These are phyloP conservation scores for Dicrostonyx torquatus DNA, from an alignment of 2,797 vertebrate species.

Conservation along the genomic window DNA sequence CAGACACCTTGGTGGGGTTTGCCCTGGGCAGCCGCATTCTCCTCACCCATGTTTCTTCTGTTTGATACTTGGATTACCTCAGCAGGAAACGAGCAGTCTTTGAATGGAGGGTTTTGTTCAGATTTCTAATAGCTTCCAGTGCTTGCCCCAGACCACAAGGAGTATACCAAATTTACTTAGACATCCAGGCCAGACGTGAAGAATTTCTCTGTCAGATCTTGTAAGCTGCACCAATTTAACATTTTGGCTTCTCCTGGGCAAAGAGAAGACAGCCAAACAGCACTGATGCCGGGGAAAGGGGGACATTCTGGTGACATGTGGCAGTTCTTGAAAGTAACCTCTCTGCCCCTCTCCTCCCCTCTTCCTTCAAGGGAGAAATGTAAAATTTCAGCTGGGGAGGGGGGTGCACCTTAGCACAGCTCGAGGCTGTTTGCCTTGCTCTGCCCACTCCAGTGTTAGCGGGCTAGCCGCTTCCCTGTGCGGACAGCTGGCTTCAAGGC, in stretches of 20 bases:
- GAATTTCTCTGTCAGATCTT: conserved; percentile 86
- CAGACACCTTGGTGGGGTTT: conserved; percentile 80
- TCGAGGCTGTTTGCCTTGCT: background rate
- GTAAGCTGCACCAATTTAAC: conserved; percentile 80
- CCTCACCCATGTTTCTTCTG: conserved; percentile 87
- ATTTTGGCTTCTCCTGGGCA: conserved; percentile 76
- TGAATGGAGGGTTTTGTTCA: conserved; percentile 93
- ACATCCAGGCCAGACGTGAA: conserved; percentile 85
- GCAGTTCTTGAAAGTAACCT: conserved; percentile 75
- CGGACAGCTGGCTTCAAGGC: conserved; percentile 1
- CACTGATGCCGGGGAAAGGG: background rate
- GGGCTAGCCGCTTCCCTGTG: background rate
- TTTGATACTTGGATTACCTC: conserved; percentile 90
- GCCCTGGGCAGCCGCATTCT: conserved; percentile 74
- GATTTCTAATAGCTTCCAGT: conserved; percentile 92
- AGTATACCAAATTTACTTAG: conserved; percentile 84
- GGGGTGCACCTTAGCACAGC: background rate
- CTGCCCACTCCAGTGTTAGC: background rate
- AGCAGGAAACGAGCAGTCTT: conserved; percentile 91
- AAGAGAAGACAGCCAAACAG: conserved; percentile 76
- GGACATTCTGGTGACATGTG: conserved; percentile 66
- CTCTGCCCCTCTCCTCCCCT: conserved; percentile 49
- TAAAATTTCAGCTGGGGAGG: background rate
- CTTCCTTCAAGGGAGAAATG: conserved; percentile 33
- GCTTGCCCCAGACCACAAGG: conserved; percentile 85